phyloP scores from a whole-genome alignment of 2,113 vertebrate species.

The Prunella himalayana region DNA sequence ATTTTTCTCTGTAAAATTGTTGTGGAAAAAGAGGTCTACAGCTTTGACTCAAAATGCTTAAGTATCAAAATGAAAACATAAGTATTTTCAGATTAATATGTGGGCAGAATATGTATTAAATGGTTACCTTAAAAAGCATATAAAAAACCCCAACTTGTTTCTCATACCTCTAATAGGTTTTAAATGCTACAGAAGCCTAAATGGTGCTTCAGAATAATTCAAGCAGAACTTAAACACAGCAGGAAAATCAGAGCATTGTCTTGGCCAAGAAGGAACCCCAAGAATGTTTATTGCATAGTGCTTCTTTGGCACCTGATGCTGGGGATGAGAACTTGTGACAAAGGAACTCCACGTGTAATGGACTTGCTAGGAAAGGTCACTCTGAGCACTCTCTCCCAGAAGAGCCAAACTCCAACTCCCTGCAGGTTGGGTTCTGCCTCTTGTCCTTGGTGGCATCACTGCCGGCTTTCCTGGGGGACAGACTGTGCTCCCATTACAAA shows the following conservation, averaged over 20 bases:
- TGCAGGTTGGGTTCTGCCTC: accelerated
- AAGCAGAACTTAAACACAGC: neutral
- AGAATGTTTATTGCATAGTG: accelerated
- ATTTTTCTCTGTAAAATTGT: neutral
- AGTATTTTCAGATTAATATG: neutral
- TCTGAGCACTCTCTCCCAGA: accelerated
- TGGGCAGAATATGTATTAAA: neutral
- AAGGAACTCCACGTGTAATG: accelerated
- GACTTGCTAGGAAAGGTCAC: too few relatives aligned
- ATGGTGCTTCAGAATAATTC: neutral
- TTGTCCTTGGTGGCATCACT: accelerated
- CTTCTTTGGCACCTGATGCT: neutral
- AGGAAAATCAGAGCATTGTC: neutral
- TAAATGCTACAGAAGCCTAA: neutral
- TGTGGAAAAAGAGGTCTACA: neutral
- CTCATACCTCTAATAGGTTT: neutral
- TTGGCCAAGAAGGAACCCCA: neutral
- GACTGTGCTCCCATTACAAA: accelerated
- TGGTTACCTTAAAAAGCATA: neutral
- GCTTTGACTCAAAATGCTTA: neutral
- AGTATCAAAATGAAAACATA: neutral
- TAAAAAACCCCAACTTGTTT: neutral
- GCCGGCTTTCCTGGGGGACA: accelerated
- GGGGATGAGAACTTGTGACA: neutral
- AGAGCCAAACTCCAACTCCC: neutral